phyloP scores from a whole-genome alignment of 2,888 invertebrate species.

The Heliconius charithonia region DNA sequence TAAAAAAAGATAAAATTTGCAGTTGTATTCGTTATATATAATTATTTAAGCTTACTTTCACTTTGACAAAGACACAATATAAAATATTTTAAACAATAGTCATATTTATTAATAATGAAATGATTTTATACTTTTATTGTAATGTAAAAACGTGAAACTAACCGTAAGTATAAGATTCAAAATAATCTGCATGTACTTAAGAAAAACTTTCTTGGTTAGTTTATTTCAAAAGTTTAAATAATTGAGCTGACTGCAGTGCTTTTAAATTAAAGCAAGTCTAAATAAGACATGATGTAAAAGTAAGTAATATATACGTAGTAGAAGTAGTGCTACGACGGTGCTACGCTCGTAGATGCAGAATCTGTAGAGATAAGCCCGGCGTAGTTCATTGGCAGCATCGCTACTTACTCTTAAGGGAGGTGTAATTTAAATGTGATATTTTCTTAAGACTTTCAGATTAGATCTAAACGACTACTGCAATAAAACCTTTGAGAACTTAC shows the following conservation, averaged over 20 bases:
- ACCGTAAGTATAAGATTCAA: not conserved
- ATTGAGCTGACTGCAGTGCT: not conserved
- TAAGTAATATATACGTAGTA: slow-evolving; percentile 8
- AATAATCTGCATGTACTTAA: not conserved
- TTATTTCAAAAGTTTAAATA: not conserved
- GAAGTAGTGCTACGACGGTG: slow-evolving; percentile 18
- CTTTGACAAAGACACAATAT: too few species aligned
- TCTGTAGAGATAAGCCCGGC: slow-evolving; percentile 19
- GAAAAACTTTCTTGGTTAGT: not conserved
- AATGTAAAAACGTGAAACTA: too few species aligned
- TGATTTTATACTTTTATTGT: not conserved
- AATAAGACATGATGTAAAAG: slow-evolving; percentile 19
- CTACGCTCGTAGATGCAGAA: slow-evolving; percentile 28
- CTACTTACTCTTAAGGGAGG: slow-evolving; percentile 5
- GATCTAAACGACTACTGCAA: not conserved
- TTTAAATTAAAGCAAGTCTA: not conserved
- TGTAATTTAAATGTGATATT: not conserved
- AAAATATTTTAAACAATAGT: too few species aligned
- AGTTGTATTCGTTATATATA: too few species aligned
- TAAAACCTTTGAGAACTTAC: not conserved
- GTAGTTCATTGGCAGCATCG: slow-evolving; percentile 39
- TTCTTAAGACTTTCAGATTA: not conserved
- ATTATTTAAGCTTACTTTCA: too few species aligned
- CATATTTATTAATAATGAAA: too few species aligned
- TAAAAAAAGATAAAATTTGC: too few species aligned